Percentiles rank a stretch among this genome's conserved stretches.
These are phyloP conservation scores for Acromyrmex echinatior DNA, from an alignment of 1,140 invertebrate species.

Conservation along the genomic window DNA sequence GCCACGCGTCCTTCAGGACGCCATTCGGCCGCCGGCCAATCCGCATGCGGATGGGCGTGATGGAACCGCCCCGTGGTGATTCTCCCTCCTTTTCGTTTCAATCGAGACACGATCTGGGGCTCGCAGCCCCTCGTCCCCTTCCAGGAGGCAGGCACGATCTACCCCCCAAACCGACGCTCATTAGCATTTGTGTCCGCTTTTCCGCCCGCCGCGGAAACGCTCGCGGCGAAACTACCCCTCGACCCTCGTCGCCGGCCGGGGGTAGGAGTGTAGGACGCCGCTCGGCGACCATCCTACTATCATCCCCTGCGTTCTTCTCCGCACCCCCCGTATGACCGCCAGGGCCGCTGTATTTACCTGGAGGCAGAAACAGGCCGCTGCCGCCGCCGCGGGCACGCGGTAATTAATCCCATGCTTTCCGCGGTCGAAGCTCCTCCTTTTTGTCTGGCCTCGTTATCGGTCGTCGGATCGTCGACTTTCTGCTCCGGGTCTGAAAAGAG, in stretches of 20 bases:
- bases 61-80: conserved; percentile 35
- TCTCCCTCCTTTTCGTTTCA: not conserved
- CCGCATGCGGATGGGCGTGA: conserved; percentile 68
- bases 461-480: conserved; percentile 40
- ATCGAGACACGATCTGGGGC: not conserved
- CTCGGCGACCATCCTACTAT: conserved; percentile 29
- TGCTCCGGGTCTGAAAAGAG: conserved; percentile 5
- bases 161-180: conserved; percentile 74
- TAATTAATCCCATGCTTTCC: conserved; percentile 59
- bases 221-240: conserved; percentile 65
- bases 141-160: not conserved
- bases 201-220: conserved; percentile 57
- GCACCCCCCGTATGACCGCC: not conserved
- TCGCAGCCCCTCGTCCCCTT: conserved; percentile 19
- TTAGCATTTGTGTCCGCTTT: conserved; percentile 81
- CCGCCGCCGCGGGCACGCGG: conserved; percentile 40
- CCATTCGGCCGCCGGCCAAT: conserved; percentile 82
- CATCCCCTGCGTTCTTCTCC: not conserved
- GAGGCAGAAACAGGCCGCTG: conserved; percentile 49
- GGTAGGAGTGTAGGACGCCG: not conserved
- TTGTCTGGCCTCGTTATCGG: conserved; percentile 53
- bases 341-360: conserved; percentile 57
- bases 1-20: conserved; percentile 77
- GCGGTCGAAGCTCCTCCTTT: conserved; percentile 47
- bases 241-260: conserved; percentile 28